These are phyloP conservation scores for Temnothorax curvispinosus DNA, from an alignment of 1,140 invertebrate genomes.

Conservation along the genomic window DNA sequence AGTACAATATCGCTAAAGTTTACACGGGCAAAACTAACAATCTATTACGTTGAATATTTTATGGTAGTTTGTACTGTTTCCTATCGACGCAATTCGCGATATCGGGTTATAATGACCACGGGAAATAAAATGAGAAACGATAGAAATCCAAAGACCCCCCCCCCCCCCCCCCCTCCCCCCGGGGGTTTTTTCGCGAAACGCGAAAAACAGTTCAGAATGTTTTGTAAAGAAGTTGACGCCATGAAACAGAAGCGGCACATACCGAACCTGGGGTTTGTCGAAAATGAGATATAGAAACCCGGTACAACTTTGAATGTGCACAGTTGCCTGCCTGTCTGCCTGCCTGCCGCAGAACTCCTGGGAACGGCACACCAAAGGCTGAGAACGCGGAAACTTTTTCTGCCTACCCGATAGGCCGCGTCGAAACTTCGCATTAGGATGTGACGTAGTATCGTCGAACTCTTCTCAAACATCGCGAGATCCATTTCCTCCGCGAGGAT, in stretches of 20 bases:
- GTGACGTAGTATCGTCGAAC: conserved; percentile 31
- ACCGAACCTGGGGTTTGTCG: not conserved
- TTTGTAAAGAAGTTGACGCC: not conserved
- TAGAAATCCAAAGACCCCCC: not conserved
- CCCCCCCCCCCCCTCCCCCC: too few relatives aligned
- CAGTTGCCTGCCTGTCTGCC: not conserved
- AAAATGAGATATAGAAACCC: conserved; percentile 34
- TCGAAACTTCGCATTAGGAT: conserved; percentile 43
- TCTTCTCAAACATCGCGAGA: conserved; percentile 42
- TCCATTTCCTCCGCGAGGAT: conserved; percentile 37
- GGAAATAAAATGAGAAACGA: not conserved
- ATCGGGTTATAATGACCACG: not conserved
- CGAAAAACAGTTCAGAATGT: not conserved
- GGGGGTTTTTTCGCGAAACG: too few relatives aligned
- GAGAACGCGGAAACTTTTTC: conserved; percentile 34
- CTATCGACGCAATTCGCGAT: not conserved
- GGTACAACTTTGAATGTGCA: conserved; percentile 11
- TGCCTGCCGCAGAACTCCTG: conserved; percentile 1
- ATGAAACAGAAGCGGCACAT: not conserved
- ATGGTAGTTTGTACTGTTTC: not conserved
- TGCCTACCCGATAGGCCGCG: not conserved
- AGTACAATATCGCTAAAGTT: not conserved
- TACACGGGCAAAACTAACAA: not conserved
- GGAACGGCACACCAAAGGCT: not conserved
- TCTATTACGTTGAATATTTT: not conserved